Conservation (phyloP, 92 coral and sea anemone genomes). For the Isaurus tuberculatus region DNA sequence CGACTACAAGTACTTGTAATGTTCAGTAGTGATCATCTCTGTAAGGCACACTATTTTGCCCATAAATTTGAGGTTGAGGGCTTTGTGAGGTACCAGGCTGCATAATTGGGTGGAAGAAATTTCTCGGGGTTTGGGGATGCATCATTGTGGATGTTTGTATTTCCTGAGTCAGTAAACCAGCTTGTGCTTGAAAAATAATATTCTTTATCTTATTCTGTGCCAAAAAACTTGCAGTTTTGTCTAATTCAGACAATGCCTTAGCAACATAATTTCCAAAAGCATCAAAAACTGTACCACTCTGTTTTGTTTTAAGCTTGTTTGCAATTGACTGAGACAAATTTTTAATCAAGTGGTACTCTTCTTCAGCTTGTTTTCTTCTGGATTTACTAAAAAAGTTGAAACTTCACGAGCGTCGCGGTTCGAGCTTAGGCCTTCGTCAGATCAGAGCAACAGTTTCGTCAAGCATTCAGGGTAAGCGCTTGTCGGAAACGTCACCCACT, state of each 20-base stretch:
- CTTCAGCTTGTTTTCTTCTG: slow-evolving; percentile 35
- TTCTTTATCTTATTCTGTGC: slow-evolving; percentile 52
- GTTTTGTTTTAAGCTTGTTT: slow-evolving; percentile 23
- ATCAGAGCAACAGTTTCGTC: no score
- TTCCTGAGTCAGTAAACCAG: slow-evolving; percentile 40
- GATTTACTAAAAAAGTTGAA: no score
- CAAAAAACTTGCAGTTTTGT: slow-evolving; percentile 29
- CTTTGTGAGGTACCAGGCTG: slow-evolving; percentile 10
- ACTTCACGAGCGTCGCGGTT: no score
- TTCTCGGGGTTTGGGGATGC: not conserved
- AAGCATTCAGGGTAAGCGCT: no score
- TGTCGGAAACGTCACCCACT: no score
- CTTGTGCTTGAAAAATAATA: slow-evolving; percentile 59
- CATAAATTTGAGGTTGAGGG: slow-evolving; percentile 39
- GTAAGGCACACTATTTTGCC: not conserved
- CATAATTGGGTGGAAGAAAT: not conserved
- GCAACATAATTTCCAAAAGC: slow-evolving; percentile 44
- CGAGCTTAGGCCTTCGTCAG: no score
- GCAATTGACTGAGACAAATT: slow-evolving; percentile 41
- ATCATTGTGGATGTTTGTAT: slow-evolving; percentile 8
- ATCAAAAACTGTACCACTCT: slow-evolving; percentile 22
- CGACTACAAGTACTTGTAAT: no score
- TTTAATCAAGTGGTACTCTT: slow-evolving; percentile 37
- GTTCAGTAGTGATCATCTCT: slow-evolving; percentile 21
- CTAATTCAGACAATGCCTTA: slow-evolving; percentile 45